Conservation (phyloP, 1,140 invertebrate genomes). For the Bombus huntii region DNA sequence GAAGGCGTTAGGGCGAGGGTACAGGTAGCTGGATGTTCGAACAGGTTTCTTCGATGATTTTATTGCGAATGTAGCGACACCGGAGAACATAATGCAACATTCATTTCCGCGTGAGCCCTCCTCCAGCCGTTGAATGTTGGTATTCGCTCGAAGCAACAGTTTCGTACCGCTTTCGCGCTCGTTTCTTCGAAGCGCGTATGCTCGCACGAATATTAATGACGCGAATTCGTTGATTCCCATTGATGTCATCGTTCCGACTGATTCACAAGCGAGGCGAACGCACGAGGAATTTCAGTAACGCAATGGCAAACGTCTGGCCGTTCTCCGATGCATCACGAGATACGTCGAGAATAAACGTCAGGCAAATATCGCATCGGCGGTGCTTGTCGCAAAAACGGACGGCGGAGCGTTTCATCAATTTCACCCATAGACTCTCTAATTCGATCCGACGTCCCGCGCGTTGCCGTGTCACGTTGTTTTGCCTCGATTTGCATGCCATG, state of each 20-base stretch:
- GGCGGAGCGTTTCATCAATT: background rate
- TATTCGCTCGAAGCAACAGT: slow-evolving; percentile 14
- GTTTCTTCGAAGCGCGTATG: slow-evolving; percentile 8
- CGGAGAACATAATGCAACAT: background rate
- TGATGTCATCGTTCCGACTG: slow-evolving; percentile 62
- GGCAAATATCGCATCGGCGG: too few species aligned
- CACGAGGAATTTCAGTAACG: slow-evolving; percentile 58
- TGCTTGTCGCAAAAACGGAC: background rate
- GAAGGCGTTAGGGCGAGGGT: too few species aligned
- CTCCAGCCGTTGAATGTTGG: background rate
- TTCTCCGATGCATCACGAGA: background rate
- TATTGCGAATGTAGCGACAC: too few species aligned
- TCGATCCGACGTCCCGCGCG: background rate
- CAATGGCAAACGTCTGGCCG: background rate
- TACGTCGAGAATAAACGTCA: slow-evolving; percentile 9
- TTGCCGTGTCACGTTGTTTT: slow-evolving; percentile 29
- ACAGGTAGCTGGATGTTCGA: too few species aligned
- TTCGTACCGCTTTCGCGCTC: slow-evolving; percentile 32
- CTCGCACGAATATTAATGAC: slow-evolving; percentile 37
- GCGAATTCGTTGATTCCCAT: slow-evolving; percentile 62
- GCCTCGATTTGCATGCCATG: slow-evolving; percentile 16
- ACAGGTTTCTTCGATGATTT: background rate
- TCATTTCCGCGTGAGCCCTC: slow-evolving; percentile 9
- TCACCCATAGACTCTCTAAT: slow-evolving; percentile 17
- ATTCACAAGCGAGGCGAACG: slow-evolving; percentile 57